These are phyloP conservation scores for Perognathus longimembris DNA, from an alignment of 2,113 vertebrate species.

Conservation along the genomic window DNA sequence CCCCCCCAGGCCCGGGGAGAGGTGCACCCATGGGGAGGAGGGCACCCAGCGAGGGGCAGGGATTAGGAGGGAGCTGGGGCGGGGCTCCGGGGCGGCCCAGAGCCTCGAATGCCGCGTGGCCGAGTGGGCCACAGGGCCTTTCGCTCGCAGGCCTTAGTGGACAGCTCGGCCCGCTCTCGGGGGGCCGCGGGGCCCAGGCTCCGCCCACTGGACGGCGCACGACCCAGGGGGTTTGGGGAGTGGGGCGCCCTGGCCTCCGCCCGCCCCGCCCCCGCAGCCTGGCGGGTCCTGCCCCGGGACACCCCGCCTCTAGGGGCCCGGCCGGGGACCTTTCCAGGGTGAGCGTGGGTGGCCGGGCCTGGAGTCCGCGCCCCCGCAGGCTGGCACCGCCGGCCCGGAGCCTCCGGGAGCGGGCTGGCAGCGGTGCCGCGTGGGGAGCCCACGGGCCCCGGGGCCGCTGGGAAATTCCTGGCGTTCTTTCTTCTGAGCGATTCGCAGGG, in stretches of 20 bases:
- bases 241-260: not conserved
- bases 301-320: not conserved
- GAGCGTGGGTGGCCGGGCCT: not conserved
- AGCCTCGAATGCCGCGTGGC: no score
- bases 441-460: not conserved
- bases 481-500: slow-evolving; percentile 62
- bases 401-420: slow-evolving; percentile 34
- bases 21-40: fast-evolving
- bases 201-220: no score
- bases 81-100: not conserved
- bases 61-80: not conserved
- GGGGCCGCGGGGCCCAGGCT: no score
- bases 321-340: not conserved
- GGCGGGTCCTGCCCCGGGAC: not conserved
- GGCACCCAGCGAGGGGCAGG: not conserved
- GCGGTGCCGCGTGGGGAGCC: slow-evolving; percentile 37
- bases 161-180: not conserved
- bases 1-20: not conserved
- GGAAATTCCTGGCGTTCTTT: slow-evolving; percentile 75
- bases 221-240: no score
- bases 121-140: no score
- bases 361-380: slow-evolving; percentile 35
- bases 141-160: no score
- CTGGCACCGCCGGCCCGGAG: no score
- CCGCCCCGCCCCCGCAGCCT: not conserved